phyloP scores from a whole-genome alignment of 1,140 invertebrate genomes.

The Drosophila jambulina region DNA sequence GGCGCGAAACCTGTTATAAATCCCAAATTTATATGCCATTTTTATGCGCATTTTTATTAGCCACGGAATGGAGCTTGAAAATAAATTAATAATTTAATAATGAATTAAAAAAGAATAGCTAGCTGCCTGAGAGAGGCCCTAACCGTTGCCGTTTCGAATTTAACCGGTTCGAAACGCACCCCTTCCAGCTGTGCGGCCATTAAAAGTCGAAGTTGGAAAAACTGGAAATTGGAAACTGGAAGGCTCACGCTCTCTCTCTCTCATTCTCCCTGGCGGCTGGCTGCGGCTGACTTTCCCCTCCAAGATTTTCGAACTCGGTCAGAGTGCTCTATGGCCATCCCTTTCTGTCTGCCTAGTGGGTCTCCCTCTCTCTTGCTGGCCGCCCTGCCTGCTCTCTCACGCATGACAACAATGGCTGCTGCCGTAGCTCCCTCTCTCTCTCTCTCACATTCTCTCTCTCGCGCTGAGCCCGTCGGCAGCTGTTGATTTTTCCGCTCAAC shows the following conservation, averaged over 20 bases:
- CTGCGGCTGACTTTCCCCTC: slow-evolving; percentile 19
- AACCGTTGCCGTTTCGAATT: slow-evolving; percentile 33
- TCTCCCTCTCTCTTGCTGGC: slow-evolving; percentile 3
- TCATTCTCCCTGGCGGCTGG: not conserved
- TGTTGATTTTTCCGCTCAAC: slow-evolving; percentile 76
- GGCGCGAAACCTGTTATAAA: slow-evolving; percentile 57
- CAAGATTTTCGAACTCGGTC: slow-evolving; percentile 55
- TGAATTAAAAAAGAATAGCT: slow-evolving; percentile 32
- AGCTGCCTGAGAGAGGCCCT: slow-evolving; percentile 13
- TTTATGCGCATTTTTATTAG: slow-evolving; percentile 75
- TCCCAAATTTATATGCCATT: slow-evolving; percentile 64
- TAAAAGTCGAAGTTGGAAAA: slow-evolving; percentile 63
- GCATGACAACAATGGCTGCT: slow-evolving; percentile 72
- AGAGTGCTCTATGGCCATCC: slow-evolving; percentile 33
- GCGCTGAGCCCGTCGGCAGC: slow-evolving; percentile 57
- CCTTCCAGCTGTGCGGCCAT: slow-evolving; percentile 64
- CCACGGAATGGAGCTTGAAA: slow-evolving; percentile 34
- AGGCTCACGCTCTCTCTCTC: not conserved
- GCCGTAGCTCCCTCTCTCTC: slow-evolving; percentile 7
- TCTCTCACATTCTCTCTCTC: not conserved
- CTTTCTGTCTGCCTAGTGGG: not conserved
- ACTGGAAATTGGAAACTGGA: slow-evolving; percentile 59
- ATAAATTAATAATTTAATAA: slow-evolving; percentile 61
- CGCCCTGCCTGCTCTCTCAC: slow-evolving; percentile 38
- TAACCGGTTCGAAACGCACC: slow-evolving; percentile 63